Evolutionary conservation across 2,888 invertebrate genomes (phyloP).

Genomic region (Andrena trimmerana): DNA sequence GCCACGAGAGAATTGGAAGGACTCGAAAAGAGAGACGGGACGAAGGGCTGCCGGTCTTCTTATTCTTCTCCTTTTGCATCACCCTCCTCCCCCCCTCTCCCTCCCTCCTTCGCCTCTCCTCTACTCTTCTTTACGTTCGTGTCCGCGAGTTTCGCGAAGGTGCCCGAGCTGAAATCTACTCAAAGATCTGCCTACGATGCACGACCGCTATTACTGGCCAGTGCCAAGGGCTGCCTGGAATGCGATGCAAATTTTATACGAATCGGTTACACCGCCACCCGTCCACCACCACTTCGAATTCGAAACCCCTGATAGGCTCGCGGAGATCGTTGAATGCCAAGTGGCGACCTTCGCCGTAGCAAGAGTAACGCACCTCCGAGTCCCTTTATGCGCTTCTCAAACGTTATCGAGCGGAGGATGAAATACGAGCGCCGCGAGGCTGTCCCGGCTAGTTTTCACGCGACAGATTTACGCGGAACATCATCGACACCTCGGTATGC

Average conservation of each 20-base stretch:
- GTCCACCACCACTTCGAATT: slow-evolving; percentile 56
- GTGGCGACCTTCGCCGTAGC: slow-evolving; percentile 56
- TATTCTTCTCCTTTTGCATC: slow-evolving; percentile 13
- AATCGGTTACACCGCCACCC: slow-evolving; percentile 64
- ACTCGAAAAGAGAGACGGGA: slow-evolving; percentile 47
- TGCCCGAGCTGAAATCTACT: slow-evolving; percentile 57
- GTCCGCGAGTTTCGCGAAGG: slow-evolving; percentile 53
- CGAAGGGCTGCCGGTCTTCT: slow-evolving; percentile 37
- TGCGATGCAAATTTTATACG: slow-evolving; percentile 75
- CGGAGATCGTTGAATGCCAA: slow-evolving; percentile 58
- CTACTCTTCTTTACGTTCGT: slow-evolving; percentile 32
- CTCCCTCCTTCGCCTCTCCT: neutral
- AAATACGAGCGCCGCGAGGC: neutral
- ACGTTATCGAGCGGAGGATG: slow-evolving; percentile 4
- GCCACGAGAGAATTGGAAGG: slow-evolving; percentile 59
- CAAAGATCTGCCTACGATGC: slow-evolving; percentile 61
- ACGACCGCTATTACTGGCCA: slow-evolving; percentile 55
- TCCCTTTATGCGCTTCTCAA: slow-evolving; percentile 26
- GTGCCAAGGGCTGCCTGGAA: slow-evolving; percentile 61
- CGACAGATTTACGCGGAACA: slow-evolving; percentile 2
- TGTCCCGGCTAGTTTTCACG: neutral
- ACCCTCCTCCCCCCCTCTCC: neutral
- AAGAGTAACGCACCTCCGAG: slow-evolving; percentile 42
- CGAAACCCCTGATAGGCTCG: slow-evolving; percentile 63
- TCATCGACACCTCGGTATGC: neutral